Conservation (phyloP, 2,113 vertebrate species). For the Cyphomyrus plagiostoma region DNA sequence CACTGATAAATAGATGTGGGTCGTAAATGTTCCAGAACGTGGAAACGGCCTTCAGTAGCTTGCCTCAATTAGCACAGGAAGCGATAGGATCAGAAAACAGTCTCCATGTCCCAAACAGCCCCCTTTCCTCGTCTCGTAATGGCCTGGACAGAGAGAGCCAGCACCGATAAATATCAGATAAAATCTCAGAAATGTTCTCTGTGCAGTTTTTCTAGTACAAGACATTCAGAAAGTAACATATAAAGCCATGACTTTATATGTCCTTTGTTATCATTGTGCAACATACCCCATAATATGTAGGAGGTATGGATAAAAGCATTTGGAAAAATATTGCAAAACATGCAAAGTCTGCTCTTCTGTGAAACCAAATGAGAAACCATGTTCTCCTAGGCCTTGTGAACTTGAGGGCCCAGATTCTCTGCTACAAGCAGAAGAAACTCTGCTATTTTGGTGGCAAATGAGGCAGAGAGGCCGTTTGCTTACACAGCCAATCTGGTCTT, state of each 20-base stretch:
- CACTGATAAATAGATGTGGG: not conserved
- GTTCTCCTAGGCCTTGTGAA: not conserved
- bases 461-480: not conserved
- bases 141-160: constrained; percentile 33
- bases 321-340: not conserved
- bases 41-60: constrained; percentile 30
- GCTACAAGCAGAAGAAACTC: not conserved
- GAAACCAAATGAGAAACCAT: not conserved
- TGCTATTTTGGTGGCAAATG: not conserved
- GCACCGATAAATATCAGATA: constrained; percentile 40
- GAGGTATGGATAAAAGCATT: not conserved
- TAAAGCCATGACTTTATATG: not conserved
- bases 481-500: not conserved
- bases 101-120: constrained; percentile 38
- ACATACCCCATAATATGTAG: not conserved
- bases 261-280: not conserved
- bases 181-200: constrained; percentile 14
- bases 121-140: constrained; percentile 54
- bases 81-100: constrained; percentile 55
- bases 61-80: constrained; percentile 52
- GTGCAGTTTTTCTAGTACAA: not conserved
- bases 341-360: not conserved
- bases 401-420: not conserved
- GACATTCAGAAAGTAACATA: not conserved
- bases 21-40: constrained; percentile 31